Conservation (phyloP, 1,140 invertebrate species). For the Sycophila sp. region DNA sequence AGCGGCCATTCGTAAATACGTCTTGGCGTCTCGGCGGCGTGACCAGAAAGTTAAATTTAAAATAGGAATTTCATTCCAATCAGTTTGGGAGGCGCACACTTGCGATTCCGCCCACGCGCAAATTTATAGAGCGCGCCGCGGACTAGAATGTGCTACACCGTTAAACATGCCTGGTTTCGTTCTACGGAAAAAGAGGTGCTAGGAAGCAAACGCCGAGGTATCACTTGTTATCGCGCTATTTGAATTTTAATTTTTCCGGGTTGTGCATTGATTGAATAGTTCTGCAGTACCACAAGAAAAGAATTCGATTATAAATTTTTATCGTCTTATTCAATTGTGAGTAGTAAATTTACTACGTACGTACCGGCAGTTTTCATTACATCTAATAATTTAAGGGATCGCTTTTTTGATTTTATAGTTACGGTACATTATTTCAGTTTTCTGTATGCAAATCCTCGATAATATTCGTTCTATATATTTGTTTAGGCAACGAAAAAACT, state of each 20-base stretch:
- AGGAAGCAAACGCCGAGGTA: not conserved
- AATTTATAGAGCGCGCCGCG: constrained; percentile 36
- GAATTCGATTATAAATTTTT: no score
- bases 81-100: constrained; percentile 23
- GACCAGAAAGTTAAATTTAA: constrained; percentile 44
- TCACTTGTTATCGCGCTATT: no score
- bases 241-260: no score
- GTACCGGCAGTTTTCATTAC: no score
- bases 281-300: no score
- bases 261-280: not conserved
- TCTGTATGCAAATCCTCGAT: no score
- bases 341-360: no score
- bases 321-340: no score
- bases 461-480: no score
- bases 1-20: constrained; percentile 32
- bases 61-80: constrained; percentile 41
- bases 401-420: no score
- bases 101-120: constrained; percentile 31
- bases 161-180: constrained; percentile 32
- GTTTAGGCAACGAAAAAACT: not conserved
- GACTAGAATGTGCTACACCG: constrained; percentile 36
- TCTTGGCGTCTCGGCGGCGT: constrained; percentile 13
- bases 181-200: not conserved
- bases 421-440: no score
- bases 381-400: no score